Base-by-base conservation (phyloP, 2,113 vertebrate species). In the Alectura lathami region DNA sequence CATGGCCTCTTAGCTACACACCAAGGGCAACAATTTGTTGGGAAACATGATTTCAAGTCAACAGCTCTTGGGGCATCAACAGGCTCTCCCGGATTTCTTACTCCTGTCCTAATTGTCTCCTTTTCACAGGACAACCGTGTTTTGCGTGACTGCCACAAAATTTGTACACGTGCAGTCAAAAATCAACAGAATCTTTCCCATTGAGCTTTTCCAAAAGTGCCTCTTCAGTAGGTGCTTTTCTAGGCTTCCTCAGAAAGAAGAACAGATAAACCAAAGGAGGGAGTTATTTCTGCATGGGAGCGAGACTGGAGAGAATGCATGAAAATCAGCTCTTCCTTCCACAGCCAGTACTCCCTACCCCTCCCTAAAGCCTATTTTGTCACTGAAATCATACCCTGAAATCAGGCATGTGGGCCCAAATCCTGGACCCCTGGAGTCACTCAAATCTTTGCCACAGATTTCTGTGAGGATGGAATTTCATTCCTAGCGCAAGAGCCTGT, bases 401-500 rank as follows among this genome's bases (percentile, higher is more conserved):
- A 95, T 93, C 86, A 84, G 83, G 51, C 75, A 78, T 75, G 59
- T 67, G 83, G 82, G 60, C 57, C 60, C 43, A 93, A 93, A 94
- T 96, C 79, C 85, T 83, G 60, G 10, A 34, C 54, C 68, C 30
- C 48, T 63, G 56, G 56, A 91, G 47, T 51, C 63, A 86, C 56
- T 40, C 23, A 89, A 59, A 81, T 70, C 63, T 93, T 63, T 14
- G 7, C 64, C 47, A 54, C 8, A 59, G 54, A 72, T 26, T 77
- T 88, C 72, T 83, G 64, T 72, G 56, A 89, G 64, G 79, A 88
- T 89, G 93, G 93, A 95, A 97, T 97, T 96, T 94, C 87, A 94
- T 83, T 87, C 68, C 0, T 0, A 89, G 47, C n/a, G 51, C 42
- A 93, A 67, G 74, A 94, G 81, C 70, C 47, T 80, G 87, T 74